Evolutionary conservation across 2,888 invertebrate species (phyloP).

Genomic region (Nomada goodeniana): DNA sequence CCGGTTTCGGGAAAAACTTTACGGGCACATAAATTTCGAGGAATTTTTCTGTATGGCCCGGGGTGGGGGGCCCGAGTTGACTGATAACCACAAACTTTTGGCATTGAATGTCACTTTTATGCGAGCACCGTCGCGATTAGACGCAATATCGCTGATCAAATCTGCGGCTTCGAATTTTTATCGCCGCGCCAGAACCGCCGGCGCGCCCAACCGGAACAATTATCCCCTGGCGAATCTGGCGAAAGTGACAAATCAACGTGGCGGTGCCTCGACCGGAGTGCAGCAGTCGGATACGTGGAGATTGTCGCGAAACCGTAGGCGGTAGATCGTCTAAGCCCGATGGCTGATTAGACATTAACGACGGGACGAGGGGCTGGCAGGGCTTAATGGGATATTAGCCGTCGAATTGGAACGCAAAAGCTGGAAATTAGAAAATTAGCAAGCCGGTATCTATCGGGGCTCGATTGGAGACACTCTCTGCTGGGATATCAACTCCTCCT

Average conservation of each 20-base stretch:
- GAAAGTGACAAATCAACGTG: slow-evolving; percentile 27
- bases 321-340: slow-evolving; percentile 66
- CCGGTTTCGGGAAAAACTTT: slow-evolving; percentile 8
- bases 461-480: slow-evolving; percentile 45
- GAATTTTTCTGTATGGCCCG: slow-evolving; percentile 8
- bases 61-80: slow-evolving; percentile 11
- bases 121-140: too few relatives aligned
- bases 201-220: slow-evolving; percentile 7
- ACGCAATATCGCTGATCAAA: too few relatives aligned
- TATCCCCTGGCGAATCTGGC: slow-evolving; percentile 1
- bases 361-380: slow-evolving; percentile 68
- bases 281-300: slow-evolving; percentile 29
- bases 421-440: slow-evolving; percentile 79
- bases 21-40: slow-evolving; percentile 35
- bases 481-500: slow-evolving; percentile 34
- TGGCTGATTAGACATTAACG: slow-evolving; percentile 80
- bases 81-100: slow-evolving; percentile 24
- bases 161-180: too few relatives aligned
- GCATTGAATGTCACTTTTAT: slow-evolving; percentile 1
- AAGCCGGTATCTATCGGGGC: slow-evolving; percentile 53
- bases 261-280: background rate
- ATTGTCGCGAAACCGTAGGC: slow-evolving; percentile 38
- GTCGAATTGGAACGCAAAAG: slow-evolving; percentile 73
- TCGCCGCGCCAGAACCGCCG: too few relatives aligned
- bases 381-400: slow-evolving; percentile 80